Evolutionary conservation across 2,797 vertebrate genomes (phyloP).

Genomic region (Naso thynnoides): DNA sequence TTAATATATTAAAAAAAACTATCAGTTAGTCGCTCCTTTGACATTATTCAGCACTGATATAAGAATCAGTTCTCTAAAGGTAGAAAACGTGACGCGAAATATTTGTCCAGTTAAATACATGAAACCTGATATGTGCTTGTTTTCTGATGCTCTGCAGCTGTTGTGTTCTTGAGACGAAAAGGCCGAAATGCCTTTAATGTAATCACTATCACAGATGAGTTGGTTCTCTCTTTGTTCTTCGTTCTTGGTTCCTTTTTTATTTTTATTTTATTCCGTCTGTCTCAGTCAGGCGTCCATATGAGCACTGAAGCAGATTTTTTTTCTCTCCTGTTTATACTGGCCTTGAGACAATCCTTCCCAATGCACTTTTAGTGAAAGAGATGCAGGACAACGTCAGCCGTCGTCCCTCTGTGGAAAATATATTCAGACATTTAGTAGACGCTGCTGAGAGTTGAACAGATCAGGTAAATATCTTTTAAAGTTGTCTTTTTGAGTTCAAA

Average conservation of each 20-base stretch:
- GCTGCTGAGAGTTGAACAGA: background rate
- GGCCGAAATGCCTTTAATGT: slow-evolving; percentile 5
- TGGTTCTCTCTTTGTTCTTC: background rate
- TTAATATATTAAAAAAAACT: slow-evolving; percentile 16
- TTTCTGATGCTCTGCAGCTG: background rate
- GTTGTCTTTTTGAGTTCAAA: background rate
- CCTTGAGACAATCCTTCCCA: background rate
- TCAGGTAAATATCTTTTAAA: background rate
- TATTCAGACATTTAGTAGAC: background rate
- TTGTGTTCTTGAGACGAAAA: background rate
- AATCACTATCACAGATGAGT: background rate
- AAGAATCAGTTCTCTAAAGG: background rate
- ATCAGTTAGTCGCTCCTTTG: background rate
- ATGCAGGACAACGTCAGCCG: background rate
- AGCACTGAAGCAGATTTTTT: background rate
- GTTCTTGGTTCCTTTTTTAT: slow-evolving; percentile 8
- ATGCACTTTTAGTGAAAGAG: background rate
- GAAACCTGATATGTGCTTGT: background rate
- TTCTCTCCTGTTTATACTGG: background rate
- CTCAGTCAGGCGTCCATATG: background rate
- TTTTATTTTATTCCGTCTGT: no score
- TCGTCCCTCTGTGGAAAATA: background rate
- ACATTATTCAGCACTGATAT: slow-evolving; percentile 11
- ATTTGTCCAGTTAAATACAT: background rate
- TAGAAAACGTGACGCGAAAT: slow-evolving; percentile 3